Conservation (phyloP, 2,113 vertebrate species). For the Rhinoderma darwinii region DNA sequence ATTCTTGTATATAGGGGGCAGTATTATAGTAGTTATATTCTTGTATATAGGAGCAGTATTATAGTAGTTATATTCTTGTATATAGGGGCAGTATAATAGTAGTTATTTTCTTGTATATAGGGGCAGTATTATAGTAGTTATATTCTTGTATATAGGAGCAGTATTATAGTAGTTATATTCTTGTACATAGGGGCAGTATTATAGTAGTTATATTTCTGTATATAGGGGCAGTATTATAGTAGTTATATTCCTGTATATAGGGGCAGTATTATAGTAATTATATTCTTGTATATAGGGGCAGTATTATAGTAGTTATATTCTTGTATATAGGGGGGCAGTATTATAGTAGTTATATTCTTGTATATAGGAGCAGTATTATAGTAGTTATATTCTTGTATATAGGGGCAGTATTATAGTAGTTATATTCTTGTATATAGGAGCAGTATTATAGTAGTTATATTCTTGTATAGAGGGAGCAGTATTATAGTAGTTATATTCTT, state of each 20-base stretch:
- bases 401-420: constrained; percentile 6
- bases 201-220: constrained; percentile 9
- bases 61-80: constrained; percentile 3
- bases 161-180: constrained; percentile 14
- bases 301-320: constrained; percentile 15
- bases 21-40: constrained; percentile 7
- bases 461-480: too few relatives aligned
- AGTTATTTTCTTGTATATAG: constrained; percentile 2
- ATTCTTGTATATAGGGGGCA: not conserved
- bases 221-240: constrained; percentile 2
- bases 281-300: not conserved
- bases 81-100: not conserved
- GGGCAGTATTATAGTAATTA: not conserved
- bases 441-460: too few relatives aligned
- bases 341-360: constrained; percentile 3
- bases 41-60: not conserved
- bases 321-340: not conserved
- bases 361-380: not conserved
- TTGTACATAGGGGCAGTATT: not conserved
- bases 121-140: not conserved
- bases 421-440: not conserved
- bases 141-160: not conserved
- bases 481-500: too few relatives aligned
- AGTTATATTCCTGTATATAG: not conserved
- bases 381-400: constrained; percentile 1